Evolutionary conservation across 1,140 invertebrate species (phyloP).

Genomic region (Drosophila bifasciata): DNA sequence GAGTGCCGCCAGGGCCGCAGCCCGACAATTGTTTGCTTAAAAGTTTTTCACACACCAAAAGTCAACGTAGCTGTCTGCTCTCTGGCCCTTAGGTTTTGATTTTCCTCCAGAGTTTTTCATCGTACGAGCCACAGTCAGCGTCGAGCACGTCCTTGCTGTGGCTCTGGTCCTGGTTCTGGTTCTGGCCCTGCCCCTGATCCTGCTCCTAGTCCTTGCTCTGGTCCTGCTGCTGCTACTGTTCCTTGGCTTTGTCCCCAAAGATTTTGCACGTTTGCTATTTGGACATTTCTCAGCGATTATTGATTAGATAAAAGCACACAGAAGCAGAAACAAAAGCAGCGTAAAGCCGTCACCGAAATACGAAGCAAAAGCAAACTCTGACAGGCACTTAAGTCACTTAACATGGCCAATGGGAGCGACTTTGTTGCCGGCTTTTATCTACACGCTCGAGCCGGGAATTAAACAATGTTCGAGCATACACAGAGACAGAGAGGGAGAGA

Average conservation of each 20-base stretch:
- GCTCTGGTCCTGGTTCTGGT: neutral
- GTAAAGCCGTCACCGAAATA: slow-evolving; percentile 42
- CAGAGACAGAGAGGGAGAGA: slow-evolving; percentile 6
- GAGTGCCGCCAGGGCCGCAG: too few species aligned
- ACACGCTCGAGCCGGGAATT: slow-evolving; percentile 44
- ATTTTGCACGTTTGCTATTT: slow-evolving; percentile 80
- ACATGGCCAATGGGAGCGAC: slow-evolving; percentile 62
- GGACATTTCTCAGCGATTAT: slow-evolving; percentile 77
- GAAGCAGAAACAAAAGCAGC: slow-evolving; percentile 54
- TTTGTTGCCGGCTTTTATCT: slow-evolving; percentile 33
- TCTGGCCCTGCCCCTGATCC: slow-evolving; percentile 36
- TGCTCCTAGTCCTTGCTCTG: slow-evolving; percentile 53
- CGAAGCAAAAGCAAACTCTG: slow-evolving; percentile 45
- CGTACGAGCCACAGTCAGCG: neutral
- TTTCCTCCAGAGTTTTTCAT: slow-evolving; percentile 24
- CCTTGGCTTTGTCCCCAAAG: slow-evolving; percentile 66
- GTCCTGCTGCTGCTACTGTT: slow-evolving; percentile 5
- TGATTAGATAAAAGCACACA: slow-evolving; percentile 70
- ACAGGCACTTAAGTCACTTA: slow-evolving; percentile 78
- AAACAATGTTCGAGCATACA: slow-evolving; percentile 40
- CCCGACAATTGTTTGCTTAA: slow-evolving; percentile 74
- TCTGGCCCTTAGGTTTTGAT: slow-evolving; percentile 41
- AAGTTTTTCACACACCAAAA: slow-evolving; percentile 66
- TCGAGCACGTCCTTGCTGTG: slow-evolving; percentile 56
- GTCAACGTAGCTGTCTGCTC: slow-evolving; percentile 51